phyloP scores from a whole-genome alignment of 30 jellyfish, hydroid and myxozoan genomes.

The Nemopilema nomurai region DNA sequence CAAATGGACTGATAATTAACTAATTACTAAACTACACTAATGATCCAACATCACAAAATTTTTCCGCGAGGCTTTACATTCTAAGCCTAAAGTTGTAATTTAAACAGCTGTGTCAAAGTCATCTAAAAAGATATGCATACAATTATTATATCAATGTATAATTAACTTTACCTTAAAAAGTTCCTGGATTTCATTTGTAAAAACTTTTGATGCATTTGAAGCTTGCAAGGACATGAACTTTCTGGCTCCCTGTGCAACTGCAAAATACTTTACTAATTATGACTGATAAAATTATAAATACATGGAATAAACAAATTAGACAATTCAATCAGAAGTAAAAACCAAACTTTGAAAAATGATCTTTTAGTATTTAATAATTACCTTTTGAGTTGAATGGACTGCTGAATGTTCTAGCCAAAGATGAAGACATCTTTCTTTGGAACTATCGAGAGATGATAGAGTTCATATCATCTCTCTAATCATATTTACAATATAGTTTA shows the following conservation, averaged over 20 bases:
- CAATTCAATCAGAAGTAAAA: background rate
- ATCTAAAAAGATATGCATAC: too few species aligned
- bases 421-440: constrained; percentile 15
- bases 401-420: constrained; percentile 50
- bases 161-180: constrained; percentile 47
- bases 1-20: too few species aligned
- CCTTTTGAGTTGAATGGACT: constrained; percentile 62
- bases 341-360: background rate
- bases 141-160: background rate
- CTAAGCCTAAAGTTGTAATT: too few species aligned
- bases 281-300: too few species aligned
- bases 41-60: too few species aligned
- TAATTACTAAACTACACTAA: too few species aligned
- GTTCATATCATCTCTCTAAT: too few species aligned
- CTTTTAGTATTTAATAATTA: background rate
- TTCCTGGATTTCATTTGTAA: constrained; percentile 57
- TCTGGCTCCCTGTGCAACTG: constrained; percentile 66
- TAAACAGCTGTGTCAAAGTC: too few species aligned
- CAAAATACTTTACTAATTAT: background rate
- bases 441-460: background rate
- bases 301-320: too few species aligned
- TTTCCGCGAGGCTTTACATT: too few species aligned
- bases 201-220: constrained; percentile 50
- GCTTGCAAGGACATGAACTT: constrained; percentile 73
- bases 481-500: too few species aligned